Evolutionary conservation across 2,113 vertebrate genomes (phyloP).

Genomic region (mouse (Mus musculus)): GRCm39 chr1:128005001-128005500

Average conservation of each 20-base stretch:
- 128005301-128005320: neutral
- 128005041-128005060: no score
- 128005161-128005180: neutral
- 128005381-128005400: slow-evolving; percentile 22
- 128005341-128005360: slow-evolving; percentile 11
- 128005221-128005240: slow-evolving; percentile 23
- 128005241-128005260: neutral
- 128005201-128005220: slow-evolving; percentile 1
- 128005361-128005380: slow-evolving; percentile 43
- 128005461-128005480: neutral
- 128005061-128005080: neutral
- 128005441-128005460: slow-evolving; percentile 53
- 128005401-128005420: slow-evolving; percentile 59
- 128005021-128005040: neutral
- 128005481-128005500: slow-evolving; percentile 42
- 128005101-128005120: neutral
- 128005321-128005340: neutral
- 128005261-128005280: slow-evolving; percentile 16
- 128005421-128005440: slow-evolving; percentile 1
- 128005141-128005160: neutral
- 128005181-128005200: slow-evolving; percentile 20
- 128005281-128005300: neutral
- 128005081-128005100: neutral
- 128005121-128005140: neutral
- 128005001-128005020: neutral